Evolutionary conservation across 2,888 invertebrate species (phyloP), one percentile per base, ranked within the genome.

Genomic region (Odontomyia ornata): DNA sequence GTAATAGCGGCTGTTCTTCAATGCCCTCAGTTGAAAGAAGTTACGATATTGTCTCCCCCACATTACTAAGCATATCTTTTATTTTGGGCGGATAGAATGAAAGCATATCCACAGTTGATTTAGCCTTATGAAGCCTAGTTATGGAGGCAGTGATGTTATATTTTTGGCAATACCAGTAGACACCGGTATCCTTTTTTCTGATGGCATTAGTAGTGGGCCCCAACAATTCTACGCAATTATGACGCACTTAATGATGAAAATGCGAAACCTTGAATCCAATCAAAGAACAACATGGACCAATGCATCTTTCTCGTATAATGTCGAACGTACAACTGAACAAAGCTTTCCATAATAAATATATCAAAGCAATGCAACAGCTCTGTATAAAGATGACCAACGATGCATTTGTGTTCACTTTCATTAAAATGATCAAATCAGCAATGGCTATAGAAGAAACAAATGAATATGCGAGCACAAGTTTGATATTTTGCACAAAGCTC

Each of bases 401-500:
- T 25, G 84, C 84, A 0, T 95, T 95, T 82, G 88, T 90, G 79
- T 85, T 88, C 56, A 89, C 89, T 52, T 93, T 94, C 80, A 89
- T 90, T 52, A 88, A 89, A 82, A 91, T 91, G 64, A 84, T 94
- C 0, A 89, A 89, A 80, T 88, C 91, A 75, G 87, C 91, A 27
- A 89, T 95, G 82, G 88, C 91, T 0, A 89, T 90, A 72, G 91
- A 90, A 13, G 92, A 93, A 80, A 89, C 90, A 15, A 91, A 93
- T 83, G 89, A 91, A 9, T 90, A 90, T 81, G 91, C 93, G 0
- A 91, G 93, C 81, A 88, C 91, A 47, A 90, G 91, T 0, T 86
- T 95, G 0, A 88, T 91, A 78, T 95, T 93, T 87, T 90, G 92
- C 27, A 91, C 93, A 0, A 91, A 91, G 79, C 94, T 93, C 85